Conservation (phyloP, 2,797 vertebrate species). For the Clarias pachynema region DNA sequence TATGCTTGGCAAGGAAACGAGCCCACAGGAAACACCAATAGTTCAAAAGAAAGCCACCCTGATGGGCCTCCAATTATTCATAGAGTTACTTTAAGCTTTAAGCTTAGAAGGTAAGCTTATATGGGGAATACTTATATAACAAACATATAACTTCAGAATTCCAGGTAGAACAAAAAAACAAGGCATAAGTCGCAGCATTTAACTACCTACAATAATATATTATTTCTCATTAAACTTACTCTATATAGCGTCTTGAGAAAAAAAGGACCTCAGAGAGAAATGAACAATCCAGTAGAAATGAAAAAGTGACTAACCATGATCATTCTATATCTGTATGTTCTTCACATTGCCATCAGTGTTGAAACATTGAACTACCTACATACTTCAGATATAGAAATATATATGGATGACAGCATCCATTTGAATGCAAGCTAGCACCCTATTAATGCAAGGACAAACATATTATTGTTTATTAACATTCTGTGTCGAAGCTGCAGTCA, state of each 20-base stretch:
- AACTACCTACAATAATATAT: background rate
- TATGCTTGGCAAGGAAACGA: background rate
- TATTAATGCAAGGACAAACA: slow-evolving; percentile 8
- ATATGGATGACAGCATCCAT: background rate
- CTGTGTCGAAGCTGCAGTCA: background rate
- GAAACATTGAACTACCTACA: background rate
- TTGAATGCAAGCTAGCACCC: background rate
- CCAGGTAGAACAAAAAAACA: background rate
- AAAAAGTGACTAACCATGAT: background rate
- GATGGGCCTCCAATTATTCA: background rate
- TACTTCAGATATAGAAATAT: background rate
- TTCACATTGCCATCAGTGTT: slow-evolving; percentile 5
- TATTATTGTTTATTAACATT: slow-evolving; percentile 11
- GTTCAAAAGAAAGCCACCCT: background rate
- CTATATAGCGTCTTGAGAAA: background rate
- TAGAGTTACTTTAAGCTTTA: background rate
- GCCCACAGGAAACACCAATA: background rate
- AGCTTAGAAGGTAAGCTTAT: background rate
- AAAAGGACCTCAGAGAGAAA: slow-evolving; percentile 2
- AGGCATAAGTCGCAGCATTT: background rate
- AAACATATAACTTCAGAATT: background rate
- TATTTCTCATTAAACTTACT: background rate
- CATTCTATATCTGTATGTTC: slow-evolving; percentile 36
- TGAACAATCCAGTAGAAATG: slow-evolving; percentile 5
- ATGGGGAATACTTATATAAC: background rate